These are phyloP conservation scores for Pissodes strobi DNA, from an alignment of 1,140 invertebrate genomes.

Conservation along the genomic window DNA sequence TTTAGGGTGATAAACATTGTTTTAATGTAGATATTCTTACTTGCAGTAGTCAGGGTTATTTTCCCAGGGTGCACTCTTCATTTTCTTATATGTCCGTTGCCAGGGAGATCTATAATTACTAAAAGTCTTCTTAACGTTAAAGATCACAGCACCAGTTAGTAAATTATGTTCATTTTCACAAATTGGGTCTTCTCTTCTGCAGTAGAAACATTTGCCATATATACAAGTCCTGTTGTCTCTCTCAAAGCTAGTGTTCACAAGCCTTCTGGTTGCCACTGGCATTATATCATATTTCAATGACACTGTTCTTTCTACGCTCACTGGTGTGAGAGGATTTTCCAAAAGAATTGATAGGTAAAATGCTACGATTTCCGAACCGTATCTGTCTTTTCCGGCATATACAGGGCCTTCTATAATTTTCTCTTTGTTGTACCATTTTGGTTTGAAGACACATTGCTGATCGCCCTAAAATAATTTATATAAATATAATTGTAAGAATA, in stretches of 20 bases:
- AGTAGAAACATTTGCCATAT: constrained; percentile 90
- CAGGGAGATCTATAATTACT: constrained; percentile 81
- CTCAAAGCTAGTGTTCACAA: constrained; percentile 65
- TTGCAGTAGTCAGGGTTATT: constrained; percentile 77
- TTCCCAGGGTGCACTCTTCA: constrained; percentile 79
- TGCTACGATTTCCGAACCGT: constrained; percentile 94
- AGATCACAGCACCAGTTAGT: constrained; percentile 82
- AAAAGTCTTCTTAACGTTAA: constrained; percentile 76
- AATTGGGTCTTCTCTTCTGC: constrained; percentile 77
- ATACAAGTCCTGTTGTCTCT: constrained; percentile 70
- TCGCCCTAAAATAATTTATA: constrained; percentile 60
- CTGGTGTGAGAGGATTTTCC: constrained; percentile 76
- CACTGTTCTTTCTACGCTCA: constrained; percentile 77
- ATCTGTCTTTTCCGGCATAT: constrained; percentile 87
- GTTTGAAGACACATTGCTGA: constrained; percentile 86
- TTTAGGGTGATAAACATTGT: neutral
- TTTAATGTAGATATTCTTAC: constrained; percentile 51
- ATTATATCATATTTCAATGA: constrained; percentile 76
- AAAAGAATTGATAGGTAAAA: constrained; percentile 86
- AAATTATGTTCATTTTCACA: constrained; percentile 70
- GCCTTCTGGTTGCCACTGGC: constrained; percentile 67
- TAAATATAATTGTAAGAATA: neutral
- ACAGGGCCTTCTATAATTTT: constrained; percentile 78
- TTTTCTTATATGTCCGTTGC: constrained; percentile 84
- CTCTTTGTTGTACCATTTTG: constrained; percentile 81